Evolutionary conservation across 2,888 invertebrate species (phyloP).

Genomic region (Drosophila fungiperda): DNA sequence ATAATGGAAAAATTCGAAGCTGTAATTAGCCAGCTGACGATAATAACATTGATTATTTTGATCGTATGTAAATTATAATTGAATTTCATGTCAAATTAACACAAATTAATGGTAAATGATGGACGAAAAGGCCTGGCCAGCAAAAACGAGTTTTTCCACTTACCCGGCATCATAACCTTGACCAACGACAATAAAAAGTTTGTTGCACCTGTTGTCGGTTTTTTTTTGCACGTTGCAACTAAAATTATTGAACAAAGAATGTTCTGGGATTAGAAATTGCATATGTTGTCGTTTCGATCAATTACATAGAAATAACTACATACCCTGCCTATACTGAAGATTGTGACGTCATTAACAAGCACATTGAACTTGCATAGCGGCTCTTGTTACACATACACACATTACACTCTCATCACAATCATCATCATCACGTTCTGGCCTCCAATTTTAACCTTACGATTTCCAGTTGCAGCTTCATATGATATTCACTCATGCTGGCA

Average conservation of each 20-base stretch:
- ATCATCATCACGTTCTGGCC: slow-evolving; percentile 28
- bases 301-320: slow-evolving; percentile 11
- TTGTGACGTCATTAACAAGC: slow-evolving; percentile 45
- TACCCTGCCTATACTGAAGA: background rate
- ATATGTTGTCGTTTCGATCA: slow-evolving; percentile 18
- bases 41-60: background rate
- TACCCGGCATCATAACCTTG: slow-evolving; percentile 48
- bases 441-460: slow-evolving; percentile 33
- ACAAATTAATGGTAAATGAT: slow-evolving; percentile 6
- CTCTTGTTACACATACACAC: slow-evolving; percentile 3
- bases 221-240: slow-evolving; percentile 1
- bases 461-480: slow-evolving; percentile 11
- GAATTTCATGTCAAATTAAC: slow-evolving; percentile 6
- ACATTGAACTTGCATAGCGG: slow-evolving; percentile 46
- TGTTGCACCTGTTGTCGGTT: slow-evolving; percentile 25
- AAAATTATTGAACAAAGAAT: slow-evolving; percentile 26
- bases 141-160: slow-evolving; percentile 37
- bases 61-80: background rate
- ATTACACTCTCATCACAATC: slow-evolving; percentile 3
- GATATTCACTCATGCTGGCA: slow-evolving; percentile 45
- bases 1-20: background rate
- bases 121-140: background rate
- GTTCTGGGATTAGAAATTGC: slow-evolving; percentile 1
- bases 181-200: slow-evolving; percentile 45
- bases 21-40: background rate